These are phyloP conservation scores for Piscicola geometra DNA, from an alignment of 2,888 invertebrate species.

Conservation along the genomic window DNA sequence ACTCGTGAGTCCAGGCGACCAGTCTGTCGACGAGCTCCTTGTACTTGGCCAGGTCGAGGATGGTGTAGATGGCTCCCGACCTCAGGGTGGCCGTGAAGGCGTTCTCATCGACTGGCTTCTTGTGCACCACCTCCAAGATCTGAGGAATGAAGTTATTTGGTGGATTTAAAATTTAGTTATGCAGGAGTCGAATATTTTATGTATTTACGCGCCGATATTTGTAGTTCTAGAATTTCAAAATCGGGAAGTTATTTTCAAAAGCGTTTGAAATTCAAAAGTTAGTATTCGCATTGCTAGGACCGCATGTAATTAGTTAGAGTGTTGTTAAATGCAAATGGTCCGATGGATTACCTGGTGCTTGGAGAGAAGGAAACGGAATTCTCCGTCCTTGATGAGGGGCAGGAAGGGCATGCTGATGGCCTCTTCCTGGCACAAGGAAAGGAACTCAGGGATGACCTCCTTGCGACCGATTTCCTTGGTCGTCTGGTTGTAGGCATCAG, in stretches of 20 bases:
- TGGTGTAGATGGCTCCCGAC: slow-evolving; percentile 40
- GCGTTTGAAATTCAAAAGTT: neutral
- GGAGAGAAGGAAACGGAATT: slow-evolving; percentile 40
- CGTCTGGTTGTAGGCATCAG: slow-evolving; percentile 40
- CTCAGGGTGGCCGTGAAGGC: slow-evolving; percentile 41
- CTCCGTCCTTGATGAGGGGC: slow-evolving; percentile 41
- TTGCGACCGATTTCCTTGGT: slow-evolving; percentile 38
- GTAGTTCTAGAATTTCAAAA: too few species aligned
- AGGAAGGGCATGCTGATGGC: slow-evolving; percentile 43
- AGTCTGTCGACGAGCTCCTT: slow-evolving; percentile 37
- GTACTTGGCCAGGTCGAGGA: slow-evolving; percentile 39
- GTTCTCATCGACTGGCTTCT: slow-evolving; percentile 40
- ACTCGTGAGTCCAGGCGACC: slow-evolving; percentile 37
- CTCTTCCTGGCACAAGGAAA: slow-evolving; percentile 38
- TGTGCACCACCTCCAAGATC: slow-evolving; percentile 41
- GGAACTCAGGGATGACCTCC: slow-evolving; percentile 40
- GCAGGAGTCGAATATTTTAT: too few species aligned
- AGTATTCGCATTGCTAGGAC: too few species aligned
- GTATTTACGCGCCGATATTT: neutral
- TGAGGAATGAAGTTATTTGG: slow-evolving; percentile 2
- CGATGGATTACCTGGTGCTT: slow-evolving; percentile 33
- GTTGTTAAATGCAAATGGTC: neutral
- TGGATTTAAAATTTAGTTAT: too few species aligned
- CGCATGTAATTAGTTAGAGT: neutral
- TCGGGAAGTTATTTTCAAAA: neutral